A percentile compares a stretch with the other conserved stretches of the same genome.
phyloP scores from a whole-genome alignment of 1,140 invertebrate genomes.

The Chymomyza costata region DNA sequence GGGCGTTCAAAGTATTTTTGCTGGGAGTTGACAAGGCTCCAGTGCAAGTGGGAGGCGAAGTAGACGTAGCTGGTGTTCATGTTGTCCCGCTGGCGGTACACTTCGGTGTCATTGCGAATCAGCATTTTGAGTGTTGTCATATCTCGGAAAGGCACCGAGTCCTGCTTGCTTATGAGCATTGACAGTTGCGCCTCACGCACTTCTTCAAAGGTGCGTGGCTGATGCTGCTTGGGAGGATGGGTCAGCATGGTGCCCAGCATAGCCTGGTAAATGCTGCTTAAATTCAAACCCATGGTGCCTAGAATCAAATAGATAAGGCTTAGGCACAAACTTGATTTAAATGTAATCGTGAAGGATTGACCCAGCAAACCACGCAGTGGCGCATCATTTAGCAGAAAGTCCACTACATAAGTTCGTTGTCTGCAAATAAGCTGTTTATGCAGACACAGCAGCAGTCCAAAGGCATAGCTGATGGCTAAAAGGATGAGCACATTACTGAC shows the following conservation, averaged over 20 bases:
- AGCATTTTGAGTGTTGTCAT: constrained; percentile 4
- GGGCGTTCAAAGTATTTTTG: constrained; percentile 46
- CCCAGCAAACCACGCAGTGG: constrained; percentile 49
- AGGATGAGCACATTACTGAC: constrained; percentile 26
- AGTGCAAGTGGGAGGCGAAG: constrained; percentile 43
- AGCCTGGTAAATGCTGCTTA: constrained; percentile 47
- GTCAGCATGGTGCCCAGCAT: constrained; percentile 48
- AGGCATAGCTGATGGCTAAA: constrained; percentile 21
- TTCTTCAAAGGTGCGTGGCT: constrained; percentile 42
- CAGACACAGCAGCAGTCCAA: constrained; percentile 28
- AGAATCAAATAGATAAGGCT: constrained; percentile 37
- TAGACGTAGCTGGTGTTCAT: constrained; percentile 46
- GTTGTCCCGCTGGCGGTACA: constrained; percentile 20
- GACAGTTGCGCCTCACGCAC: constrained; percentile 12
- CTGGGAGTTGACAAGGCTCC: constrained; percentile 44
- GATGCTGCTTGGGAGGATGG: constrained; percentile 44
- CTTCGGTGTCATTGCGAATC: constrained; percentile 29
- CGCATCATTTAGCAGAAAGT: constrained; percentile 45
- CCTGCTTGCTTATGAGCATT: constrained; percentile 8
- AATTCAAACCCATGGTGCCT: constrained; percentile 40
- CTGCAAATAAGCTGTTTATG: constrained; percentile 3
- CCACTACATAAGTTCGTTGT: not conserved
- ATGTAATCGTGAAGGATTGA: constrained; percentile 38
- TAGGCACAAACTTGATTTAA: not conserved
- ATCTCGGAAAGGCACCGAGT: no score